A percentile compares a stretch with the other conserved stretches of the same genome.
Evolutionary conservation across 37 sponge, comb jelly and placozoan genomes (phyloP).

Genomic region (Eunapius fragilis): DNA sequence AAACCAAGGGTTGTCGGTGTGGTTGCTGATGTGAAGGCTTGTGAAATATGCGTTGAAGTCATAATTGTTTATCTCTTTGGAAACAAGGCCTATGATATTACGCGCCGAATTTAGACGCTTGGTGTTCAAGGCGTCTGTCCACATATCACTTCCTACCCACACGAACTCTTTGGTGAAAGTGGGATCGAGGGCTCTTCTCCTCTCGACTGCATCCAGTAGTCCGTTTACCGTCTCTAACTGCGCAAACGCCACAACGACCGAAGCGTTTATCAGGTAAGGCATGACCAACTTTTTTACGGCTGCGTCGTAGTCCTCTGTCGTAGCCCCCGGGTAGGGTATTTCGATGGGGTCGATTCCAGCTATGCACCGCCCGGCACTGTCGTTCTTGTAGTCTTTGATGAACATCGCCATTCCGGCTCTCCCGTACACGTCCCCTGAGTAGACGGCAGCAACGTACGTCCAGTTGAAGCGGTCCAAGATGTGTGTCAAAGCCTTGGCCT

Average conservation of each 20-base stretch:
- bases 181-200: not conserved
- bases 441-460: conserved; percentile 50
- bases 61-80: not conserved
- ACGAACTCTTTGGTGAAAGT: conserved; percentile 15
- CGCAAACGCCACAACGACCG: conserved; percentile 63
- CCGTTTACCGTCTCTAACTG: conserved; percentile 31
- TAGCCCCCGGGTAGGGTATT: not conserved
- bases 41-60: conserved; percentile 62
- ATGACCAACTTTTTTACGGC: not conserved
- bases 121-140: conserved; percentile 43
- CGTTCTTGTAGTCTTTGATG: conserved; percentile 4
- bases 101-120: conserved; percentile 17
- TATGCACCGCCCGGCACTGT: conserved; percentile 10
- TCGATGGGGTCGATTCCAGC: not conserved
- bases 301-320: conserved; percentile 6
- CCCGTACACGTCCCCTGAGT: conserved; percentile 64
- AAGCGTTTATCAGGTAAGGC: conserved; percentile 42
- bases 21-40: conserved; percentile 44
- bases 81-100: conserved; percentile 44
- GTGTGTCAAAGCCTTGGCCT: conserved; percentile 73
- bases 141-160: conserved; percentile 79
- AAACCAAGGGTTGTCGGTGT: conserved; percentile 74
- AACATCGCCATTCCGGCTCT: conserved; percentile 19
- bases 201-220: conserved; percentile 17
- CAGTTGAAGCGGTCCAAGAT: conserved; percentile 56